Evolutionary conservation across 1,140 invertebrate genomes (phyloP), one percentile per base, ranked within the genome.

Genomic region (Nautilus pompilius): DNA sequence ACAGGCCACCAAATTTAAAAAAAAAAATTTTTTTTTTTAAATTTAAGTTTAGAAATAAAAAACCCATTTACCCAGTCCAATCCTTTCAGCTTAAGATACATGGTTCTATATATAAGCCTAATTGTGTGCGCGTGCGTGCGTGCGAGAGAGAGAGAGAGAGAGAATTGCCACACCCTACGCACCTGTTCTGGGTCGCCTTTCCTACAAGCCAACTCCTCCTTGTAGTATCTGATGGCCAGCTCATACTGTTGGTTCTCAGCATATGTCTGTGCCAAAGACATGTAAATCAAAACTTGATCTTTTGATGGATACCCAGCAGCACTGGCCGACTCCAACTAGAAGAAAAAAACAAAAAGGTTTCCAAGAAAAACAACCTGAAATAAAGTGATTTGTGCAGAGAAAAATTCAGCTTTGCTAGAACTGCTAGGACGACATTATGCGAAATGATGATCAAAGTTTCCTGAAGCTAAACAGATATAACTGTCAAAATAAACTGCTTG

Each of bases 191-290:
- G 84, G 51, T 89, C 85, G 67, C 88, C 86, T 29, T 65, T 58
- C 84, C 86, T 70, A 89, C 89, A 4, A 58, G 89, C 82, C 46
- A 92, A 87, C 78, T 97, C 94, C 74, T 89, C 89, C 62, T 87
- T 83, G 46, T 90, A 91, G 82, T 89, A 95, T n/a, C 88, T 82
- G 17, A 95, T 77, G 0, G 93, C 93, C 72, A 90, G 87, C 29
- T 89, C 83, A 76, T 87, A 91, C 59, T 89, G 84, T 13, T 87
- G 85, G 67, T 88, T 85, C 82, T 97, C 95, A 74, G 88, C 88
- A 74, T 95, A 91, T 0, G 94, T 96, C 84, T 91, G 89, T 45
- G 92, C 93, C 32, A 96, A 82, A 56, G 93, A 96, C 34, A 90
- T 87, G 83, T 93, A 93, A 71, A 91, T 89, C 22, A 90, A 87